These are phyloP conservation scores for Siderastrea siderea DNA, from an alignment of 92 coral and sea anemone genomes.

Conservation along the genomic window DNA sequence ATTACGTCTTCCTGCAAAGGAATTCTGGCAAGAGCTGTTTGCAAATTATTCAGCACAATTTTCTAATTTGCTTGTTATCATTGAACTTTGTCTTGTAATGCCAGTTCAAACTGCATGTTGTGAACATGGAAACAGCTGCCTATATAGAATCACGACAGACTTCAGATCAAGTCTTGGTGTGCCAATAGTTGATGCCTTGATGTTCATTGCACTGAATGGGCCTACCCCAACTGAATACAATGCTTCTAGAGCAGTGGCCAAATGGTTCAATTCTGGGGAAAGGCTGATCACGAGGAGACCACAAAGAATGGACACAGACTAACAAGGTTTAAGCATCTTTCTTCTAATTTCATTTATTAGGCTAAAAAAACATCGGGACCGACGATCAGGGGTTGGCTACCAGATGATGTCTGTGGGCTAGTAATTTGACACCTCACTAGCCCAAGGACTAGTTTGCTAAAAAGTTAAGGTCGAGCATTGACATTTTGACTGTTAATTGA, in stretches of 20 bases:
- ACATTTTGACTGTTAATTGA: too few species aligned
- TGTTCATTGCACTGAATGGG: not conserved
- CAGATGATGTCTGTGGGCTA: too few species aligned
- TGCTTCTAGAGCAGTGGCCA: conserved; percentile 42
- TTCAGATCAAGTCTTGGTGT: conserved; percentile 42
- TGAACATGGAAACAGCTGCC: conserved; percentile 15
- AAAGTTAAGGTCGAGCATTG: too few species aligned
- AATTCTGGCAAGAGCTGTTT: conserved; percentile 36
- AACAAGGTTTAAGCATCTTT: too few species aligned
- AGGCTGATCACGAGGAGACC: not conserved
- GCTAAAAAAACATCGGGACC: too few species aligned
- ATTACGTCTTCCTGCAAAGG: conserved; percentile 2
- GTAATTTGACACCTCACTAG: too few species aligned
- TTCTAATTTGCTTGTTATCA: conserved; percentile 38
- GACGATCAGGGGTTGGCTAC: too few species aligned
- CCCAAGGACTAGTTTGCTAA: too few species aligned
- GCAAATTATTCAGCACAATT: conserved; percentile 14
- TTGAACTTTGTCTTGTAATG: conserved; percentile 39
- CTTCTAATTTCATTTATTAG: too few species aligned
- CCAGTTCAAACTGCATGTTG: conserved; percentile 47
- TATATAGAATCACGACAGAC: conserved; percentile 37
- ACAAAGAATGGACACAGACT: too few species aligned
- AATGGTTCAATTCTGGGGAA: conserved; percentile 21
- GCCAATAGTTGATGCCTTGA: conserved; percentile 24
- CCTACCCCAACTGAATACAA: conserved; percentile 14